phyloP scores from a whole-genome alignment of 2,888 invertebrate genomes.

The Alitta virens region DNA sequence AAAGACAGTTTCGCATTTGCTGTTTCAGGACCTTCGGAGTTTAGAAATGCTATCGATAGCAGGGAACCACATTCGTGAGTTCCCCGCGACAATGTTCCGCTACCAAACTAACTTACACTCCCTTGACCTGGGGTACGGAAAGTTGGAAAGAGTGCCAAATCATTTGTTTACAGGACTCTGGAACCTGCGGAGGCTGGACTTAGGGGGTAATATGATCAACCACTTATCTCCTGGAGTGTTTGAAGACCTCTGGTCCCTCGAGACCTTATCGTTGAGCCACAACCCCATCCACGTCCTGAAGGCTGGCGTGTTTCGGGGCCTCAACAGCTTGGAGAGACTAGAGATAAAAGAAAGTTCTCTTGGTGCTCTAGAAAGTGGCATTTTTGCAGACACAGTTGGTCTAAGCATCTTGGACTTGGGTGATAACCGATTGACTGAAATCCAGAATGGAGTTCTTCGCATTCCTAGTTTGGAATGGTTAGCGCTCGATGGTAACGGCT shows the following conservation, averaged over 20 bases:
- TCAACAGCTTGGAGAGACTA: constrained; percentile 22
- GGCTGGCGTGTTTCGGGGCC: constrained; percentile 23
- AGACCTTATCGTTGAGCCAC: constrained; percentile 24
- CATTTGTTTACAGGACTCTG: constrained; percentile 26
- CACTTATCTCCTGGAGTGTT: constrained; percentile 24
- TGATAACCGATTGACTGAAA: constrained; percentile 24
- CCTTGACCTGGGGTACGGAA: constrained; percentile 30
- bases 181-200: constrained; percentile 28
- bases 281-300: constrained; percentile 26
- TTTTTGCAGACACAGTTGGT: constrained; percentile 18
- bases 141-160: constrained; percentile 20
- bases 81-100: constrained; percentile 25
- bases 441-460: constrained; percentile 23
- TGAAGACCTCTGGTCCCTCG: constrained; percentile 25
- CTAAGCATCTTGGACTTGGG: constrained; percentile 23
- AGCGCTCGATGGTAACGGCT: constrained; percentile 27
- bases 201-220: constrained; percentile 28
- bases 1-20: constrained; percentile 1
- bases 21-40: constrained; percentile 27
- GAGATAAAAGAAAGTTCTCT: constrained; percentile 26
- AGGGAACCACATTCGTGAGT: constrained; percentile 24
- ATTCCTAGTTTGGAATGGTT: constrained; percentile 25
- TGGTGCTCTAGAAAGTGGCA: constrained; percentile 20
- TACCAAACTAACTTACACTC: constrained; percentile 23
- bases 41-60: constrained; percentile 24